Percentiles rank a stretch among this genome's conserved stretches.
Conservation (phyloP, 2,797 vertebrate genomes). For the Malurus leucopterus region DNA sequence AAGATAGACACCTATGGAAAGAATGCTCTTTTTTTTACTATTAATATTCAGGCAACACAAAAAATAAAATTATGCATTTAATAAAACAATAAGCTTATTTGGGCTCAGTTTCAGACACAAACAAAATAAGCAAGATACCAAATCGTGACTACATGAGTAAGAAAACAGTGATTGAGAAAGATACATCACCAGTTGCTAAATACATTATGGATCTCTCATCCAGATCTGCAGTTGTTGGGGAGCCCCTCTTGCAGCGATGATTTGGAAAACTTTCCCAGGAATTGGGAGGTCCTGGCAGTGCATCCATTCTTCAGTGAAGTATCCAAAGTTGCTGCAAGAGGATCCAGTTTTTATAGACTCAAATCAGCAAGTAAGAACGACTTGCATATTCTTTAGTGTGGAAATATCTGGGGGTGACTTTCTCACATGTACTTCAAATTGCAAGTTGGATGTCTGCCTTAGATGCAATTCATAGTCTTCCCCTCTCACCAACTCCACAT, state of each 20-base stretch:
- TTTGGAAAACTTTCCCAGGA: neutral
- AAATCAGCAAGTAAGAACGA: neutral
- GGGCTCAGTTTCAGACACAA: neutral
- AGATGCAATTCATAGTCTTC: neutral
- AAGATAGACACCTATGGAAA: neutral
- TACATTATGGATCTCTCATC: neutral
- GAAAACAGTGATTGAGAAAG: neutral
- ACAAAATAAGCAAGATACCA: neutral
- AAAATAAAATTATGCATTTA: neutral
- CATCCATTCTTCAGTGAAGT: neutral
- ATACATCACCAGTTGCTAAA: neutral
- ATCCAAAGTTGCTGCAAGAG: neutral
- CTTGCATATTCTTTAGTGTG: neutral
- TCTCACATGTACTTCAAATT: neutral
- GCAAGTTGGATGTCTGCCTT: neutral
- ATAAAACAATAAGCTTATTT: neutral
- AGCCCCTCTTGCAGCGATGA: accelerated
- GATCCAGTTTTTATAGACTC: neutral
- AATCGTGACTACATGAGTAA: neutral
- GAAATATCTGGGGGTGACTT: neutral
- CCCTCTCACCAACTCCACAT: neutral
- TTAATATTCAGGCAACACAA: neutral
- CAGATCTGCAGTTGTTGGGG: neutral
- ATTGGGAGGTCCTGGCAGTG: neutral
- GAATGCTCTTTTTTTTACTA: neutral